A percentile compares a stretch with the other conserved stretches of the same genome.
These are phyloP conservation scores for Hypselothyrea guttata DNA, from an alignment of 2,888 invertebrate genomes.

Conservation along the genomic window DNA sequence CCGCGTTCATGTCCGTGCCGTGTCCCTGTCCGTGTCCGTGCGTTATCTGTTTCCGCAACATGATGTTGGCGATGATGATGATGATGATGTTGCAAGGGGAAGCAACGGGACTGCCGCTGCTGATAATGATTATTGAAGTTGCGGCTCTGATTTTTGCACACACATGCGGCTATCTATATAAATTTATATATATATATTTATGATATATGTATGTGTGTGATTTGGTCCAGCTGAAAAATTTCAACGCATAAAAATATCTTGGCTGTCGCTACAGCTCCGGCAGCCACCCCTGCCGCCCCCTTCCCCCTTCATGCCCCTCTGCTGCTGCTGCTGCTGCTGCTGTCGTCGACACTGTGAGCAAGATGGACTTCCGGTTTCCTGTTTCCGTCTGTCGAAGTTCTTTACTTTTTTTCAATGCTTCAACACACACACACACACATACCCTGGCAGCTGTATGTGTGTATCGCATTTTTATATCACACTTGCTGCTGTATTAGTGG, in stretches of 20 bases:
- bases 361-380: slow-evolving; percentile 83
- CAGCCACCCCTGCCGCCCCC: slow-evolving; percentile 1
- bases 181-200: slow-evolving; percentile 47
- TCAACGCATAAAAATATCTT: slow-evolving; percentile 80
- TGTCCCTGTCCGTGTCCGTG: slow-evolving; percentile 76
- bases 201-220: slow-evolving; percentile 45
- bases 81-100: slow-evolving; percentile 35
- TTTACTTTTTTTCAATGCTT: slow-evolving; percentile 75
- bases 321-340: slow-evolving; percentile 23
- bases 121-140: slow-evolving; percentile 78
- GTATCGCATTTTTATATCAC: slow-evolving; percentile 68
- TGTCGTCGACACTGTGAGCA: slow-evolving; percentile 76
- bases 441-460: slow-evolving; percentile 52
- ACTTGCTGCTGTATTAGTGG: slow-evolving; percentile 40
- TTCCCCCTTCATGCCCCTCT: neutral
- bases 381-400: slow-evolving; percentile 81
- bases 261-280: slow-evolving; percentile 46
- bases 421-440: slow-evolving; percentile 50
- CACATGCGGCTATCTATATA: slow-evolving; percentile 33
- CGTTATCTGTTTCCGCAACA: slow-evolving; percentile 81
- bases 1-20: slow-evolving; percentile 42
- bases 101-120: slow-evolving; percentile 41
- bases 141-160: slow-evolving; percentile 54
- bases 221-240: slow-evolving; percentile 71
- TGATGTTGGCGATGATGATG: slow-evolving; percentile 56